Base-by-base conservation (phyloP, 2,888 invertebrate genomes). In the Andrena dorsata region DNA sequence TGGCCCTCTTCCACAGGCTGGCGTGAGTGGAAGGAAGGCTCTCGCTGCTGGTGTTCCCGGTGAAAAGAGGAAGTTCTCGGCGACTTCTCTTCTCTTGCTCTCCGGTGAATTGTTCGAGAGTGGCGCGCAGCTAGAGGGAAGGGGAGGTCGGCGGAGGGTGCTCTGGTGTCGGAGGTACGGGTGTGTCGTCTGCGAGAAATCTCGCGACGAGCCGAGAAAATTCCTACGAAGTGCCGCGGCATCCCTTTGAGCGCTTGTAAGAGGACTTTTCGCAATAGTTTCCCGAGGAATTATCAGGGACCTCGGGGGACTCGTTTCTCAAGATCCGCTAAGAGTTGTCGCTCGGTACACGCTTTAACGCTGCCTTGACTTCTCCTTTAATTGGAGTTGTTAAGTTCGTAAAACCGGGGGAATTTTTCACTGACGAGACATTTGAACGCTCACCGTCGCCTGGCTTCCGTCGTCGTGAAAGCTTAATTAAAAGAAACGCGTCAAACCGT, bases 21-120 rank as follows among this genome's bases (percentile, higher is more conserved):
- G 28, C 64, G 60, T 73, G 69, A 71, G 81, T 51, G 76, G 77
- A 75, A 78, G 86, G 84, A 87, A 82, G 88, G 78, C 76, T 68
- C 75, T 80, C 75, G 83, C 82, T 80, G 85, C 80, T 86, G 82
- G 87, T 89, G 89, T 91, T 90, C 89, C 85, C 88, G 83, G 85
- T 89, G 90, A 90, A 91, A 90, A 88, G 87, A 90, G 91, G 89
- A 91, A 91, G 88, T 92, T 69, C 84, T 70, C 78, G 80, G 75
- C 76, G 66, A 82, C 81, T 80, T 63, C 71, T 74, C 76, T 20
- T 61, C 65, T 58, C 65, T 51, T 28, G 56, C 66, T 63, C 76
- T 72, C 41, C 47, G 41, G 47, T 26, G 68, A 61, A 82, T 86
- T 82, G 84, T 80, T 77, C 66, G 26, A 20, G 65, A 51, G 80